phyloP scores from a whole-genome alignment of 1,140 invertebrate genomes.

The Platyscapa corneri region DNA sequence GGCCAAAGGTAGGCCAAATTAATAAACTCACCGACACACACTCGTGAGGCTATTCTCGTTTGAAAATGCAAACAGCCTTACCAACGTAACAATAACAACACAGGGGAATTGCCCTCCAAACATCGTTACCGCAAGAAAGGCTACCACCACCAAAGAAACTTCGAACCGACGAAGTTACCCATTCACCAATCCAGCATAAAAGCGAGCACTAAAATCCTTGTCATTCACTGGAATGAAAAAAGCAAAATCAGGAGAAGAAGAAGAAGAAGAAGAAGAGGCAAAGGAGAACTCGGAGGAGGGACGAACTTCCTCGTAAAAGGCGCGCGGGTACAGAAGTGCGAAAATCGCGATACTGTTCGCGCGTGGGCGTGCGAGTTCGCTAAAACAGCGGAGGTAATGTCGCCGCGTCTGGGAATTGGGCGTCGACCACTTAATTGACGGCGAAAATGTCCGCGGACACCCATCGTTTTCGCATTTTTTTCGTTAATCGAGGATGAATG shows the following conservation, averaged over 20 bases:
- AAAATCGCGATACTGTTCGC: not conserved
- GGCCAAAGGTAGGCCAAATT: not conserved
- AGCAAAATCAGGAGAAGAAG: not conserved
- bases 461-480: not conserved
- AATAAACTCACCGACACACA: not conserved
- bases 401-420: not conserved
- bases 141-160: not conserved
- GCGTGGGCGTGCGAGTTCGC: constrained; percentile 29
- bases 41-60: not conserved
- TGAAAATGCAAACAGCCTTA: not conserved
- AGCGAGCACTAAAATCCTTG: no score
- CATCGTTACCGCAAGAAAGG: constrained; percentile 1
- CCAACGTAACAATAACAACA: constrained; percentile 30
- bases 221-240: not conserved
- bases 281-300: not conserved
- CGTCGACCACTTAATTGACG: constrained; percentile 45
- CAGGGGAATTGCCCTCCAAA: constrained; percentile 12
- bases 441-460: not conserved
- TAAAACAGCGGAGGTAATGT: not conserved
- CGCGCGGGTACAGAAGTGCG: not conserved
- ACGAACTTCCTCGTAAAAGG: not conserved
- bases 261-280: not conserved
- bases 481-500: no score
- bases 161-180: not conserved
- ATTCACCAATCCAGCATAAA: no score